Conservation (phyloP, 2,113 vertebrate genomes). For the Morphnarchus princeps region DNA sequence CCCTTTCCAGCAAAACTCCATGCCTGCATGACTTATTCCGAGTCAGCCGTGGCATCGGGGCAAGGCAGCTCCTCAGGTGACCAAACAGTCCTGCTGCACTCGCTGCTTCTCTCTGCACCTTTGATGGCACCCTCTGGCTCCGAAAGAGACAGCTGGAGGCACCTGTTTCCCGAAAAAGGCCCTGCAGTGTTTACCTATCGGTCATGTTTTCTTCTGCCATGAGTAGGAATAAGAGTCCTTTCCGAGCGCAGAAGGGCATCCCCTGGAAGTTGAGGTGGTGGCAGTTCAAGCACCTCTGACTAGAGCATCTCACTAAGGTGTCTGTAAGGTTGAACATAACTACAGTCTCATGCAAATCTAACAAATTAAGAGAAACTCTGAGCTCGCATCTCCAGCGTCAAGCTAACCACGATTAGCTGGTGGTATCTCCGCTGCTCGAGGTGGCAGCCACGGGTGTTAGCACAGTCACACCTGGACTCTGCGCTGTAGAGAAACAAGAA, state of each 20-base stretch:
- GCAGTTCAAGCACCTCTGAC: neutral
- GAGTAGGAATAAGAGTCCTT: neutral
- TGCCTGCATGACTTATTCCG: fast-evolving
- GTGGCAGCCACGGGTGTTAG: neutral
- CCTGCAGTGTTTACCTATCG: too few species aligned
- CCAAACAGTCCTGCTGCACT: neutral
- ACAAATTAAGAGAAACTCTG: neutral
- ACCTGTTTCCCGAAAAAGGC: neutral
- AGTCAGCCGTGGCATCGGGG: fast-evolving
- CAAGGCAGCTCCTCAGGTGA: neutral
- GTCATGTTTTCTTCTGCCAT: fast-evolving
- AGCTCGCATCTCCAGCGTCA: fast-evolving
- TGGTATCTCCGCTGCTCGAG: fast-evolving
- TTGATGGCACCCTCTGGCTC: neutral
- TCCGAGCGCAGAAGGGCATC: fast-evolving
- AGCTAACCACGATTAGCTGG: too few species aligned
- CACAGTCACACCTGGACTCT: too few species aligned
- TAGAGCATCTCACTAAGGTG: neutral
- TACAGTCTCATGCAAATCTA: neutral
- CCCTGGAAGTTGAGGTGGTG: neutral
- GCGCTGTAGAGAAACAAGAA: too few species aligned
- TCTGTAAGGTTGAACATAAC: neutral
- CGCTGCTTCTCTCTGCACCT: fast-evolving
- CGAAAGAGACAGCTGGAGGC: neutral
- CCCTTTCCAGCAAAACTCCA: neutral